Base-by-base conservation (phyloP, 1,140 invertebrate species). In the Penaeus indicus region DNA sequence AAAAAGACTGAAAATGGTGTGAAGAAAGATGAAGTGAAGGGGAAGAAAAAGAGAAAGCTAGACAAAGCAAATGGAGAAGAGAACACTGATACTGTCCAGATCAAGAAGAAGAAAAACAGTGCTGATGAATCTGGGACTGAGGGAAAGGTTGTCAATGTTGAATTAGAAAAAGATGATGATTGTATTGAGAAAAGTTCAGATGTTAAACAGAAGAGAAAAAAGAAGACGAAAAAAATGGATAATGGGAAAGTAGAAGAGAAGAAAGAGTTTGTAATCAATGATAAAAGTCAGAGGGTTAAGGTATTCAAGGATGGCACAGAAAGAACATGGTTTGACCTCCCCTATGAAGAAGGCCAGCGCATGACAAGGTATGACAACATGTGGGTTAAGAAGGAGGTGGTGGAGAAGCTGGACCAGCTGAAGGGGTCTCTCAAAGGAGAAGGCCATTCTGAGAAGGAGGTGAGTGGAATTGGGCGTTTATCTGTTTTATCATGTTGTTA, bases 271-370 rank as follows among this genome's bases (percentile, higher is more conserved):
- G 62, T 64, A 42, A 42, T 86, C 13, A 85, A 78, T 78, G 38
- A 61, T 22, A 25, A 79, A 38, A 64, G 80, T 63, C 42, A 82
- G 25, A 63, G 32, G 25, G 47, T 83, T 18, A 69, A 72, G 42
- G 86, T 87, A 19, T 69, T 82, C 32, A 47, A 69, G 18, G 69
- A 88, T 83, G 86, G 86, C 1, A 88, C 67, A 77, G 54, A 88
- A 32, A 88, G 80, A 32, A 75, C 86, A 11, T 88, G 86, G 86
- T 83, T 88, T 83, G 86, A 88, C 54, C 86, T 88, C 22, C 86
- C 86, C 7, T 88, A 88, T 64, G 86, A 88, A 77, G 86, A 88
- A 27, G 77, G 60, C 78, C 63, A 82, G 7, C n/a, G 60, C 62
- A 88, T 88, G 86, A 88, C 86, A 22, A 64, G 86, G 19, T 88